Evolutionary conservation across 2,888 invertebrate genomes (phyloP).

Genomic region (Lottia scabra): DNA sequence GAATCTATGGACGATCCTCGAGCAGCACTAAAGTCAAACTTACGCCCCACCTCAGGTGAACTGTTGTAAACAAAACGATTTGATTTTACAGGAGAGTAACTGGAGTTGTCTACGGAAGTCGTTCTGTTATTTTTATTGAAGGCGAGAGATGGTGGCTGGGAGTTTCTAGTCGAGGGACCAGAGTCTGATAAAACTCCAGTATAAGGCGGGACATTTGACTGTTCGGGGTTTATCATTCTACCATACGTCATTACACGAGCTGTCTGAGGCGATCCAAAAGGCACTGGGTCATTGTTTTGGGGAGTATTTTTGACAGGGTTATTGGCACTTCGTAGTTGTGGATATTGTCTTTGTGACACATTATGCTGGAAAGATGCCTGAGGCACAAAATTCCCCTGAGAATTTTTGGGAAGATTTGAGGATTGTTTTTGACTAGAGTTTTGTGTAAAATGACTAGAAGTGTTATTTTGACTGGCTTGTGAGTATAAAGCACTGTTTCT

Average conservation of each 20-base stretch:
- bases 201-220: neutral
- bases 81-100: neutral
- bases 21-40: slow-evolving; percentile 20
- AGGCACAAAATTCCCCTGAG: neutral
- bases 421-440: neutral
- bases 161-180: neutral
- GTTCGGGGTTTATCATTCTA: neutral
- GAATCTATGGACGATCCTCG: slow-evolving; percentile 33
- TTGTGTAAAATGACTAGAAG: neutral
- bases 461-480: neutral
- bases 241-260: neutral
- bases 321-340: neutral
- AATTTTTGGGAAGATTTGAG: neutral
- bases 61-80: slow-evolving; percentile 24
- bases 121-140: neutral
- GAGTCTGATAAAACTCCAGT: neutral
- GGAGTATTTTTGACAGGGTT: neutral
- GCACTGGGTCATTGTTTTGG: neutral
- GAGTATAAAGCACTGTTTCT: neutral
- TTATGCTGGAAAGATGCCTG: neutral
- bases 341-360: neutral
- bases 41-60: slow-evolving; percentile 28
- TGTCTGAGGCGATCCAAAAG: neutral
- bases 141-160: neutral
- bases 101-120: neutral